Base-by-base conservation (phyloP, 2,113 vertebrate species). In the Lucifuga dentata region DNA sequence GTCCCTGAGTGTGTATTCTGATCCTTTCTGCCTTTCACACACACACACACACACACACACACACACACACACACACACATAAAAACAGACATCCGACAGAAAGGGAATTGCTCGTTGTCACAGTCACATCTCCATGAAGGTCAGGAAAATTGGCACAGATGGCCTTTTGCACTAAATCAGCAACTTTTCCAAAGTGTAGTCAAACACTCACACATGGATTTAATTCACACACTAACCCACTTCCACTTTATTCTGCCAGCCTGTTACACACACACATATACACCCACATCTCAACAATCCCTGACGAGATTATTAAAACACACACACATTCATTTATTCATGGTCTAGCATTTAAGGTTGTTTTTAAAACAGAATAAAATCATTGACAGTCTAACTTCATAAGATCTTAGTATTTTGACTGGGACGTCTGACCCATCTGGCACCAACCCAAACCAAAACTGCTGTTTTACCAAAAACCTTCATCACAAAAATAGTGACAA, bases 131-230 rank as follows among this genome's bases (percentile, higher is more conserved):
- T 20, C 65, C 68, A 39, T 86, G 84, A 92, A 92, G 90, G 88
- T 93, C 87, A 89, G 73, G 41, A 57, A 63, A 70, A 88, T 80
- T 59, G 52, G 80, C 80, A 83, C 90, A 90, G 83, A 90, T 90
- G 88, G 88, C 80, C 70, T 87, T 88, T 91, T 87, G 71, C 76
- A 86, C 80, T 56, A 91, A 89, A 87, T 92, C 90, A 91, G 85
- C 90, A 89, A 81, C 80, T 91, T 90, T 83, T 75, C 35, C 48
- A 80, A 85, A 83, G 60, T 75, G 78, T 77, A 83, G 68, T 83
- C 83, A 84, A 84, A 82, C 59, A 79, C 52, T 76, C 73, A 62
- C 80, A 84, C 78, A 59, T 73, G 62, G 69, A 81, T 62, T 83
- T 72, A 76, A 71, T 84, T 83, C 83, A 69, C 79, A 86, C 44